Evolutionary conservation across 1,140 invertebrate genomes (phyloP).

Genomic region (Brachionus rubens): DNA sequence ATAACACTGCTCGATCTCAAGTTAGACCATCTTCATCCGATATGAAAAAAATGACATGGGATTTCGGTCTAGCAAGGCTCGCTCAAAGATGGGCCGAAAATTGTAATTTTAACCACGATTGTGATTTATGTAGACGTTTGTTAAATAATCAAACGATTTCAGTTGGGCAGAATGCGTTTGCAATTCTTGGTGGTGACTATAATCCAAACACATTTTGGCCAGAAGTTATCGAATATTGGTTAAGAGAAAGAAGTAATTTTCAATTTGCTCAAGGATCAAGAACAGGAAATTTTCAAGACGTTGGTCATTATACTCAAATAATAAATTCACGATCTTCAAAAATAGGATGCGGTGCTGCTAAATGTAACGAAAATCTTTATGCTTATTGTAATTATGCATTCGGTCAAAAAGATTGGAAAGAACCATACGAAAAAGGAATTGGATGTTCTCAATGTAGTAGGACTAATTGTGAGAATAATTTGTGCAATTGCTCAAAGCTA

Average conservation of each 20-base stretch:
- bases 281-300: slow-evolving; percentile 10
- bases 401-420: background rate
- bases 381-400: slow-evolving; percentile 34
- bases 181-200: background rate
- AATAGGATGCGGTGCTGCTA: slow-evolving; percentile 40
- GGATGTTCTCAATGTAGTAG: background rate
- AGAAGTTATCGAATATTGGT: slow-evolving; percentile 16
- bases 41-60: slow-evolving; percentile 30
- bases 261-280: background rate
- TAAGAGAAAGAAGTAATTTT: background rate
- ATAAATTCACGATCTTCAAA: background rate
- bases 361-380: background rate
- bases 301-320: slow-evolving; percentile 46
- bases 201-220: slow-evolving; percentile 4
- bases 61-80: slow-evolving; percentile 30
- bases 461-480: slow-evolving; percentile 18
- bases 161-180: slow-evolving; percentile 37
- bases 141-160: slow-evolving; percentile 24
- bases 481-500: slow-evolving; percentile 25
- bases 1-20: background rate
- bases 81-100: slow-evolving; percentile 20
- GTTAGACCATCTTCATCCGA: slow-evolving; percentile 5
- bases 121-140: slow-evolving; percentile 6
- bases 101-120: slow-evolving; percentile 36
- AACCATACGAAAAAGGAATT: background rate